Evolutionary conservation across 2,113 vertebrate species (phyloP).

Genomic region (Setophaga kirtlandii): DNA sequence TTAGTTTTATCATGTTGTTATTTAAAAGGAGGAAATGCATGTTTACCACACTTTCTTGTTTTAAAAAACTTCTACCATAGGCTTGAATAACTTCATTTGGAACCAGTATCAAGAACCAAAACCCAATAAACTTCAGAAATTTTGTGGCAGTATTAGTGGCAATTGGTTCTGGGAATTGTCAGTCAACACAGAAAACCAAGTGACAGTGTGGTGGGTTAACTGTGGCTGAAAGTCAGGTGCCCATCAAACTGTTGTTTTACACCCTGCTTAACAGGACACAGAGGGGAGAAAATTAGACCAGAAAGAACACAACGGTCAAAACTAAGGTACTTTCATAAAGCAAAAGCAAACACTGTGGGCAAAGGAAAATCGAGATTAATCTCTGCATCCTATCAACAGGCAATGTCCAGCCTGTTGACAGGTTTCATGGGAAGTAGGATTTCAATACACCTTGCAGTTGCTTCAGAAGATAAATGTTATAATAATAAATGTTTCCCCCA

Average conservation of each 20-base stretch:
- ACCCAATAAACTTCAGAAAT: background rate
- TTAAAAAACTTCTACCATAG: background rate
- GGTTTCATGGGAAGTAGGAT: background rate
- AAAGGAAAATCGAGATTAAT: background rate
- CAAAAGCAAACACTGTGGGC: background rate
- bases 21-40: background rate
- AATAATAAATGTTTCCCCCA: background rate
- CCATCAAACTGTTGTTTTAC: background rate
- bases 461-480: background rate
- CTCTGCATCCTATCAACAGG: background rate
- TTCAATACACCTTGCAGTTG: accelerated
- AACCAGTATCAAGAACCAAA: background rate
- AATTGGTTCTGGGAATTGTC: background rate
- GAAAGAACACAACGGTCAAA: accelerated
- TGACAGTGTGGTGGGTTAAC: background rate
- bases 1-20: background rate
- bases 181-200: background rate
- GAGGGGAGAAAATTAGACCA: background rate
- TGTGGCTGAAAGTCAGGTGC: background rate
- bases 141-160: background rate
- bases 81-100: background rate
- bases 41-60: background rate
- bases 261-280: background rate
- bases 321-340: background rate
- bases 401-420: background rate